Base-by-base conservation (phyloP, 2,888 invertebrate genomes). In the Drosophila barbarae region DNA sequence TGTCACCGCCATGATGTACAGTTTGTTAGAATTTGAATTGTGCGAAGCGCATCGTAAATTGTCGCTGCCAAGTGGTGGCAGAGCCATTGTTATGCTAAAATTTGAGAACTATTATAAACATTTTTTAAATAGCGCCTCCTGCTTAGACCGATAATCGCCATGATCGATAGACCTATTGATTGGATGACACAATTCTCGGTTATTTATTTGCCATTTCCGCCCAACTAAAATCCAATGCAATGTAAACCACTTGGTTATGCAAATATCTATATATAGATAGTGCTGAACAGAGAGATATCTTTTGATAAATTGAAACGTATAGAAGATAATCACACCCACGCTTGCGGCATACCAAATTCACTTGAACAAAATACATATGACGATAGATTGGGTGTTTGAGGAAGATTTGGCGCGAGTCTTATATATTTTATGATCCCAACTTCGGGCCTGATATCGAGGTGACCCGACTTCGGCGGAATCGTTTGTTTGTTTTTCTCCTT, bases 1-100 rank as follows among this genome's bases (percentile, higher is more conserved):
- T 78, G 78, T 80, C 78, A 83, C 44, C 61, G 77, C 73, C 74
- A 85, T 87, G 87, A 87, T 87, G 77, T 79, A 87, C 82, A 86
- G 86, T 80, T 87, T 87, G 87, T 87, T 87, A 87, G 87, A 87
- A 86, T 84, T 80, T 82, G 83, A 85, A 87, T 87, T 85, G 80
- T 82, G 59, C 74, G 67, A 75, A 46, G 73, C 88, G 86, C 87
- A 72, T 87, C 88, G 83, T 87, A 87, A 87, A 87, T 87, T 79
- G 54, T 71, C 76, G 72, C 74, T 64, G 35, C 35, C n/a, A 3
- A n/a, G n/a, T 13, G 34, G 13, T 34, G 34, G 13, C 32, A 34
- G 13, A 2, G n/a, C 7, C 26, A 6, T 26, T 26, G 26, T 6
- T 26, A 8, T 15, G 36, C 8, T 15, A 36, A 15, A 36, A 3